phyloP scores from a whole-genome alignment of 2,113 vertebrate genomes.

The Neogale vison region DNA sequence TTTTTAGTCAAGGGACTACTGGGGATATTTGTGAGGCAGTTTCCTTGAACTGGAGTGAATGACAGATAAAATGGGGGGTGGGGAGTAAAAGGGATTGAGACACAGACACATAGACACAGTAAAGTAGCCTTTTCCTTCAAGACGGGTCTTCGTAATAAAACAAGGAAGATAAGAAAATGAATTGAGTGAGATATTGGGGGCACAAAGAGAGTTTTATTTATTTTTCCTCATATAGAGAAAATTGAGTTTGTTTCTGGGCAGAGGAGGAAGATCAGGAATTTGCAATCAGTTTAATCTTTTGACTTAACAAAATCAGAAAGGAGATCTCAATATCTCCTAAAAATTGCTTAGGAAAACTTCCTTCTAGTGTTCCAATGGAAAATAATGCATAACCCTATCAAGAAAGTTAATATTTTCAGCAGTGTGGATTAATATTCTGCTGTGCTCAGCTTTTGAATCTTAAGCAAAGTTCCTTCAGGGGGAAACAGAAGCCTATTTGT shows the following conservation, averaged over 20 bases:
- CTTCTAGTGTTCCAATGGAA: neutral
- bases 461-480: neutral
- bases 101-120: neutral
- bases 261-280: neutral
- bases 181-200: neutral
- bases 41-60: neutral
- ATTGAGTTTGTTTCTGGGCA: constrained; percentile 6
- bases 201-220: neutral
- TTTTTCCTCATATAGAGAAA: neutral
- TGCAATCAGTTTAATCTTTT: constrained; percentile 15
- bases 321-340: neutral
- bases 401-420: neutral
- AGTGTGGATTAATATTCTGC: neutral
- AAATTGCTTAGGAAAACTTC: neutral
- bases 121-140: neutral
- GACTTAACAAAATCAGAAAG: neutral
- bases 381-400: neutral
- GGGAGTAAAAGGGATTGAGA: neutral
- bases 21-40: neutral
- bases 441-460: neutral
- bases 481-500: neutral
- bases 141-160: neutral
- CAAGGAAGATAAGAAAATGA: neutral
- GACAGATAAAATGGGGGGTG: neutral
- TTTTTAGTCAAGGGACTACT: neutral